Evolutionary conservation across 35 echinoderm and acorn worm species (phyloP), one percentile per base, ranked within the genome.

Genomic region (Patiria miniata): DNA sequence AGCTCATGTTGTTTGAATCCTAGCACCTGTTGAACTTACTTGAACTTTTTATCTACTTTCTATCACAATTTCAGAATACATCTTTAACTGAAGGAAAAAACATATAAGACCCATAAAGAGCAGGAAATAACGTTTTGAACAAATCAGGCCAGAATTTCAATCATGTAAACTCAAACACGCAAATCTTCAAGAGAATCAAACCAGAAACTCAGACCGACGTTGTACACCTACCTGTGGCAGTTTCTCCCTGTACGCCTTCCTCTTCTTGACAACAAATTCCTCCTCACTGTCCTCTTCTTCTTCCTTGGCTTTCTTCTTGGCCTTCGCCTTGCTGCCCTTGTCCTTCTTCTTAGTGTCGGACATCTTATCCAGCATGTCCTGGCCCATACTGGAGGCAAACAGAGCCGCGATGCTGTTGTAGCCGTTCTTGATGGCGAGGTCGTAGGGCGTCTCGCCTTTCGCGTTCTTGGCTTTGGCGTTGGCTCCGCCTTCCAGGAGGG

Each of bases 301-400:
- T 68, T 69, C 79, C 77, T 90, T 86, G 68, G 28, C 52, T 73
- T 79, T 89, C 68, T 47, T n/a, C 57, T 60, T 60, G 10, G 40
- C 68, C 38, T 87, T 88, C n/a, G n/a, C n/a, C n/a, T n/a, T n/a
- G n/a, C n/a, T 47, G 42, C 4, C 42, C 80, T 85, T 88, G 28
- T 85, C 85, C 78, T 76, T 83, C 81, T 93, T 97, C 87, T 93
- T 92, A 16, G 91, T 91, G 44, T 92, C 36, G 0, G 96, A 89
- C 92, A 99, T 94, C 86, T 99, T 99, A 51, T 92, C 86, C 78
- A 99, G 78, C 90, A 94, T 94, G 42, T 99, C 92, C 73, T 99
- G 96, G 2, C 96, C 96, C 89, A 99, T 94, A 39, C 89, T 92
- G 32, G 89, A 90, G 16, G 96, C 90, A 87, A 99, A 99, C 12